These are phyloP conservation scores for Pungitius pungitius DNA, from an alignment of 2,113 vertebrate species.

Conservation along the genomic window DNA sequence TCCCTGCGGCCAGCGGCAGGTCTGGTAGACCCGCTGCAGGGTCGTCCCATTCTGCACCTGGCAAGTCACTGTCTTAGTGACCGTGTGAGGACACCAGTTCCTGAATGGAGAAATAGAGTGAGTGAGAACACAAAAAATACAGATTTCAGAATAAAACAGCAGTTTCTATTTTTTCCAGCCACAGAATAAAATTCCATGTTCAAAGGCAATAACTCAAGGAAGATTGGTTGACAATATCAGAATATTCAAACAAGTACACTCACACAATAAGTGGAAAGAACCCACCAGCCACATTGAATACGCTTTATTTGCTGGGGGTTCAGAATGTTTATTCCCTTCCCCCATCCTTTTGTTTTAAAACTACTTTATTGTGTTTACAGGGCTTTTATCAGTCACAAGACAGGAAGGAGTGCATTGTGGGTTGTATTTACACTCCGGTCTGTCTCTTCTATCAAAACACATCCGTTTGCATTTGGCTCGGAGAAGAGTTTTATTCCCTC, in stretches of 20 bases:
- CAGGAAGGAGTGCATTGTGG: conserved; percentile 59
- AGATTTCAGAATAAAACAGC: not conserved
- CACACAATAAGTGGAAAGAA: conserved; percentile 22
- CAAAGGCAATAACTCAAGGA: conserved; percentile 21
- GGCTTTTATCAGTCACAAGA: conserved; percentile 68
- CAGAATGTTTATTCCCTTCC: conserved; percentile 23
- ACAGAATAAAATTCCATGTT: conserved; percentile 8
- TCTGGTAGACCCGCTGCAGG: conserved; percentile 92
- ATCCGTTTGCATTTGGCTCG: conserved; percentile 53
- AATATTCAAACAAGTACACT: conserved; percentile 9
- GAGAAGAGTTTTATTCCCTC: conserved; percentile 36
- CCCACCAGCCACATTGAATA: conserved; percentile 29
- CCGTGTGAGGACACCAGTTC: conserved; percentile 94
- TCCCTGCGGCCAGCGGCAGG: conserved; percentile 93
- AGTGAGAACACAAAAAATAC: conserved; percentile 3
- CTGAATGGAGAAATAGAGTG: conserved; percentile 69
- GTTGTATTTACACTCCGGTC: conserved; percentile 64
- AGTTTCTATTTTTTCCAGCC: conserved; percentile 3
- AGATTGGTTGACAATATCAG: not conserved
- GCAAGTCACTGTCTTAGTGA: conserved; percentile 89
- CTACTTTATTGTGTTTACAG: conserved; percentile 70
- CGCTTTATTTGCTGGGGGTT: not conserved
- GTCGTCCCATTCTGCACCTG: conserved; percentile 94
- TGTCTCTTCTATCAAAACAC: conserved; percentile 60
- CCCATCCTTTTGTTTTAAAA: conserved; percentile 61